Evolutionary conservation across 2,888 invertebrate genomes (phyloP).

Genomic region (Lasius platythorax): DNA sequence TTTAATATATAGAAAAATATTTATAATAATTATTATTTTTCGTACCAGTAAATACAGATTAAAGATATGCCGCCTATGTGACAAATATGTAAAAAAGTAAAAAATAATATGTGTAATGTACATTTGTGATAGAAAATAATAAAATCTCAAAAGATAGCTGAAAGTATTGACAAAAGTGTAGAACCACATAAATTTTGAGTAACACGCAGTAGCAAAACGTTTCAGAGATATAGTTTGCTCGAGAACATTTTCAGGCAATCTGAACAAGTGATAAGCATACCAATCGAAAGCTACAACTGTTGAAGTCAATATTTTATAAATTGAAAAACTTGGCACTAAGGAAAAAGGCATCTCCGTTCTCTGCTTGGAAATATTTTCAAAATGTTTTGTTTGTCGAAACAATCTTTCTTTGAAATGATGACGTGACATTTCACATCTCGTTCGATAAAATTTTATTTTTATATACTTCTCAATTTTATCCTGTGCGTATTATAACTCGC

Average conservation of each 20-base stretch:
- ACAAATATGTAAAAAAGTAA: neutral
- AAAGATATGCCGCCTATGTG: neutral
- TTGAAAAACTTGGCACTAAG: slow-evolving; percentile 38
- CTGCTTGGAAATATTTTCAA: slow-evolving; percentile 4
- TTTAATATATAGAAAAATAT: neutral
- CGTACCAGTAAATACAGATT: neutral
- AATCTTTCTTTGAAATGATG: neutral
- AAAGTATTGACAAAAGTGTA: slow-evolving; percentile 4
- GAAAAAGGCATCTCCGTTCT: slow-evolving; percentile 25
- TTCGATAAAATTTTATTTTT: neutral
- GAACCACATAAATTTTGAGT: slow-evolving; percentile 9
- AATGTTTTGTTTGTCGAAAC: neutral
- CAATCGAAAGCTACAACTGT: slow-evolving; percentile 30
- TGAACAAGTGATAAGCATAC: slow-evolving; percentile 27
- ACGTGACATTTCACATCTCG: neutral
- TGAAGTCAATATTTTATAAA: slow-evolving; percentile 33
- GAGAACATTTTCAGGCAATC: slow-evolving; percentile 26
- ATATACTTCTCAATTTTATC: neutral
- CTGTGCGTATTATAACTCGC: neutral
- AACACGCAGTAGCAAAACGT: neutral
- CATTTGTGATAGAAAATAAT: neutral
- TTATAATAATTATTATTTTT: neutral
- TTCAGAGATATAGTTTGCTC: slow-evolving; percentile 31
- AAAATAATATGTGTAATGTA: neutral
- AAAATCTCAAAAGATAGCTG: neutral